These are phyloP conservation scores for Merops nubicus DNA, from an alignment of 2,113 vertebrate species.

Conservation along the genomic window DNA sequence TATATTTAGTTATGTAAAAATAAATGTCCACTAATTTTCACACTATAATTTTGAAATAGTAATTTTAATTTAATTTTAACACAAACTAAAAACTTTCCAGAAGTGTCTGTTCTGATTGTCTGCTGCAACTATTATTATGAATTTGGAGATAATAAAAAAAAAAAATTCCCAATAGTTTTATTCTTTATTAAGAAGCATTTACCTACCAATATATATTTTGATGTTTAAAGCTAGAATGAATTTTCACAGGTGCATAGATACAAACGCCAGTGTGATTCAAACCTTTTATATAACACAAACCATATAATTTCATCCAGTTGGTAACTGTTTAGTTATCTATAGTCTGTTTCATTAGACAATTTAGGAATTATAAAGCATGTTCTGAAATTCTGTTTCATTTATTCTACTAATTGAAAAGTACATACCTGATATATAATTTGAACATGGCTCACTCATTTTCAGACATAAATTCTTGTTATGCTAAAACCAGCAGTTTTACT, in stretches of 20 bases:
- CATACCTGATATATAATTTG: not conserved
- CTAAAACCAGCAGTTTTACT: not conserved
- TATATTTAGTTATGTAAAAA: not conserved
- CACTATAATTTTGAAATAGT: not conserved
- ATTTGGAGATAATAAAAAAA: not conserved
- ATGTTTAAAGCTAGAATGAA: not conserved
- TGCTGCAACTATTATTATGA: not conserved
- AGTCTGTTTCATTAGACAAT: not conserved
- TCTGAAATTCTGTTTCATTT: not conserved
- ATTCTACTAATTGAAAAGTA: not conserved
- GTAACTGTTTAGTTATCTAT: not conserved
- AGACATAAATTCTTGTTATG: not conserved
- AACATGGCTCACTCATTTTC: not conserved
- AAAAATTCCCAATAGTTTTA: not conserved
- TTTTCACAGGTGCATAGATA: not conserved
- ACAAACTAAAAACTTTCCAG: not conserved
- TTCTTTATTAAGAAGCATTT: not conserved
- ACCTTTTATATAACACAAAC: not conserved
- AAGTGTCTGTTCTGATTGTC: not conserved
- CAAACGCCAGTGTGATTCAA: not conserved
- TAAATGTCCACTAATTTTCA: not conserved
- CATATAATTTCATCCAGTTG: not conserved
- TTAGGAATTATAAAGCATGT: not conserved
- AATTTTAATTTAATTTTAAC: constrained; percentile 33
- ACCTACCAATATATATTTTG: not conserved